Evolutionary conservation across 2,797 vertebrate genomes (phyloP), one percentile per base, ranked within the genome.

Genomic region (Aphelocoma californica): DNA sequence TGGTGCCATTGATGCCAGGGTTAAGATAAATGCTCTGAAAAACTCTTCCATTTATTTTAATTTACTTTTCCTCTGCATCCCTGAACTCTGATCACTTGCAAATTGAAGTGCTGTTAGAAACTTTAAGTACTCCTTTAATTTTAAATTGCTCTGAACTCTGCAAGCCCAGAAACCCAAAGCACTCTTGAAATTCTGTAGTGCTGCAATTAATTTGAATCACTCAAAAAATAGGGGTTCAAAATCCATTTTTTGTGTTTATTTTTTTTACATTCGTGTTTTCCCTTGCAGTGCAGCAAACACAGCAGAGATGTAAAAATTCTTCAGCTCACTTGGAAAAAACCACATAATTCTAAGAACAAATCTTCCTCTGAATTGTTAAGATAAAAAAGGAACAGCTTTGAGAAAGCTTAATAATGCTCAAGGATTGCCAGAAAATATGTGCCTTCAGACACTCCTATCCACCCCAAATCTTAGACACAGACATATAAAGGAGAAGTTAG

Each of bases 121-220:
- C 69, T 95, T 96, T 93, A 97, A 96, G 92, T 57, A 89, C 75
- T 93, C 80, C 88, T 96, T 97, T 97, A 97, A 96, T 97, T 97
- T 96, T 84, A 96, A 97, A 97, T 96, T 93, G 81, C 71, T 88
- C 25, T 94, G 62, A 66, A 92, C 79, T 81, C 70, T 78, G 81
- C 82, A 97, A 92, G 91, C 71, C 81, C 94, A 95, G 92, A 95
- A 95, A 87, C 84, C 66, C 87, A 96, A 96, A 96, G 40, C 70
- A 90, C 88, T 97, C 93, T 92, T 90, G 85, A 97, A 94, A 96
- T 74, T 81, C 26, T 69, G 61, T 95, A 94, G 85, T 58, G 4
- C 53, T 71, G 85, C 86, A 90, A 69, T 96, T 96, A 88, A 71
- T 96, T 75, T 47, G 72, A 97, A 94, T 73, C 80, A 69, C 36